These are phyloP conservation scores for Saimiri boliviensis DNA, from an alignment of 2,113 vertebrate genomes.

Conservation along the genomic window DNA sequence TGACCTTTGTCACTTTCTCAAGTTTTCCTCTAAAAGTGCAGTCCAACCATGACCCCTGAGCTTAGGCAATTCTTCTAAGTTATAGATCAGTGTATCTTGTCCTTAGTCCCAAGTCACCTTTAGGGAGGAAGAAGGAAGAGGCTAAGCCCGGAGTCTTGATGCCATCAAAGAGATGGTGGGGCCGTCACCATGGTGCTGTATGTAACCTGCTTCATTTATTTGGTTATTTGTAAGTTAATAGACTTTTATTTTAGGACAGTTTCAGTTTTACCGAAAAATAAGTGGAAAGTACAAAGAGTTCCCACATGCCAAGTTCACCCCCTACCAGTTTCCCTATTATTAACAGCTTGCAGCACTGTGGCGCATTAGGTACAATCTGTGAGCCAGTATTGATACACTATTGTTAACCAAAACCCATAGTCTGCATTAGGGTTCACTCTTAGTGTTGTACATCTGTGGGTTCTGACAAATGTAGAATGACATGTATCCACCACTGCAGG, in stretches of 20 bases:
- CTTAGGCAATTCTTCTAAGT: fast-evolving
- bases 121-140: not conserved
- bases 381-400: fast-evolving
- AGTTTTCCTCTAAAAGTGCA: not conserved
- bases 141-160: fast-evolving
- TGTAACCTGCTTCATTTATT: fast-evolving
- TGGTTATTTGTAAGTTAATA: not conserved
- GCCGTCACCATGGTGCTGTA: fast-evolving
- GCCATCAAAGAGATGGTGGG: not conserved
- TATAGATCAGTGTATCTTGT: fast-evolving
- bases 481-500: not conserved
- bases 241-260: not conserved
- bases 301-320: fast-evolving
- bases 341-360: fast-evolving
- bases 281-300: not conserved
- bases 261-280: not conserved
- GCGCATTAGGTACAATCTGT: fast-evolving
- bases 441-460: fast-evolving
- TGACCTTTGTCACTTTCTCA: no score
- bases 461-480: not conserved
- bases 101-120: not conserved
- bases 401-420: fast-evolving
- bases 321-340: not conserved
- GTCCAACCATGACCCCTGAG: not conserved
- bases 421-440: fast-evolving